phyloP scores from a whole-genome alignment of 2,888 invertebrate species.

The Dexiosoma caninum region DNA sequence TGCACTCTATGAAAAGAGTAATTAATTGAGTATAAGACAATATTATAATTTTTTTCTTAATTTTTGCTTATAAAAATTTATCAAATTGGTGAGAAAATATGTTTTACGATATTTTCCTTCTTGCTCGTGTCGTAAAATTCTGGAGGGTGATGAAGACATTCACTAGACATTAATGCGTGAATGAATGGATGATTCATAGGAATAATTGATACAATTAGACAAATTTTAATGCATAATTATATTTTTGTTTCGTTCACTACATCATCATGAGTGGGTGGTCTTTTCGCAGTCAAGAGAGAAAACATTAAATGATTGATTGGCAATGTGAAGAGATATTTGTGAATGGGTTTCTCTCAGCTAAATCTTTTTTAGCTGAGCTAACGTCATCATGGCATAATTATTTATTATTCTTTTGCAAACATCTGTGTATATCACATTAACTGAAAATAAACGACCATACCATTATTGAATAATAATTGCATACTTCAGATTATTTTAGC shows the following conservation, averaged over 20 bases:
- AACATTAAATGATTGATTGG: too few species aligned
- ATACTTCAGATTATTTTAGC: too few species aligned
- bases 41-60: not conserved
- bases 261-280: not conserved
- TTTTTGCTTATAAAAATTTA: not conserved
- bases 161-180: not conserved
- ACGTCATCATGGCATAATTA: too few species aligned
- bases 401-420: too few species aligned
- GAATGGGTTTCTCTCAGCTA: too few species aligned
- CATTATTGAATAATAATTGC: too few species aligned
- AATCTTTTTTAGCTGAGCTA: too few species aligned
- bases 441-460: too few species aligned
- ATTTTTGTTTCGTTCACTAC: not conserved
- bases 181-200: constrained; percentile 19
- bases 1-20: not conserved
- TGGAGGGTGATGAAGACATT: not conserved
- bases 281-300: too few species aligned
- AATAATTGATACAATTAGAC: not conserved
- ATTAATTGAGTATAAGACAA: not conserved
- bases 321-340: too few species aligned
- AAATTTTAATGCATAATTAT: not conserved
- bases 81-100: not conserved
- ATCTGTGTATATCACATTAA: too few species aligned
- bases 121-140: not conserved
- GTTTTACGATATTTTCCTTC: not conserved